Evolutionary conservation across 2,888 invertebrate genomes (phyloP).

Genomic region (Pharmacophagus antenor): DNA sequence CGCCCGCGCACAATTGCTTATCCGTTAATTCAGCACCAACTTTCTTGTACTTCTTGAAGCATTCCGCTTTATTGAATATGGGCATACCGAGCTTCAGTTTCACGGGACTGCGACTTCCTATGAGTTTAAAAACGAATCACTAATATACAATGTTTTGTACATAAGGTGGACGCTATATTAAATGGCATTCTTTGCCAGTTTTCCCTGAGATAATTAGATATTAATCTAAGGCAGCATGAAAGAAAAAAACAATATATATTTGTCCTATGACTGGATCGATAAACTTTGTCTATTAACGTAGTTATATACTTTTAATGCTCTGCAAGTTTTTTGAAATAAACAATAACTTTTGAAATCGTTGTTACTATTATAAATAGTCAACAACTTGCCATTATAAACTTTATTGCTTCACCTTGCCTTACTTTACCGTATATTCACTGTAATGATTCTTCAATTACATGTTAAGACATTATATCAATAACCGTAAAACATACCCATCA

Average conservation of each 20-base stretch:
- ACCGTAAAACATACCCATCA: conserved; percentile 52
- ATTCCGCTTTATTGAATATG: conserved; percentile 75
- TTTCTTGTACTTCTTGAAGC: conserved; percentile 71
- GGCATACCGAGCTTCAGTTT: conserved; percentile 84
- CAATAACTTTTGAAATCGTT: too few species aligned
- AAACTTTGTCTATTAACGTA: too few species aligned
- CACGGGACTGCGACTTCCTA: conserved; percentile 77
- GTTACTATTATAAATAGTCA: too few species aligned
- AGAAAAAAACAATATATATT: too few species aligned
- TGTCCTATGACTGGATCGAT: too few species aligned
- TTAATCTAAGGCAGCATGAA: too few species aligned
- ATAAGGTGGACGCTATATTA: too few species aligned
- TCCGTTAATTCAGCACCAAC: conserved; percentile 73
- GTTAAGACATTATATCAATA: background rate
- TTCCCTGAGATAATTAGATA: background rate
- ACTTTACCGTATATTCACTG: background rate
- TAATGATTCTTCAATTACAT: background rate
- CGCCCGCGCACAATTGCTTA: conserved; percentile 86
- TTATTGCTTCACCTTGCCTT: background rate
- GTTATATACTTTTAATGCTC: too few species aligned
- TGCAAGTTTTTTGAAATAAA: too few species aligned
- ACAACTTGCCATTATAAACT: background rate
- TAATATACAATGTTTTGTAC: too few species aligned
- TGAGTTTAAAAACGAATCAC: conserved; percentile 33
- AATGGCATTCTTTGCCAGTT: background rate